Evolutionary conservation across 2,888 invertebrate genomes (phyloP).

Genomic region (Rhingia campestris): DNA sequence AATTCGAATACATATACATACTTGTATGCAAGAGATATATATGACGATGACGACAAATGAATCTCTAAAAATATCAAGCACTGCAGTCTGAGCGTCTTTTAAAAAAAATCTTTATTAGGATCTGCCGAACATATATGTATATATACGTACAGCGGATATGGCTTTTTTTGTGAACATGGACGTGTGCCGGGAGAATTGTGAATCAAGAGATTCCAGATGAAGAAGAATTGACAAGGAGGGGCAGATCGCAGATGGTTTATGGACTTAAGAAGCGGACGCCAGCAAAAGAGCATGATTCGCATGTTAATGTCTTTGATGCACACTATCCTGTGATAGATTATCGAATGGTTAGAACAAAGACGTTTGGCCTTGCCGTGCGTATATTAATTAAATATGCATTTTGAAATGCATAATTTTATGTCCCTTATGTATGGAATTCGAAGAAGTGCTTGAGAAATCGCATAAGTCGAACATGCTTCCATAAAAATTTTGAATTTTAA

Average conservation of each 20-base stretch:
- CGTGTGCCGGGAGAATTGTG: slow-evolving; percentile 49
- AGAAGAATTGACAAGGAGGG: slow-evolving; percentile 58
- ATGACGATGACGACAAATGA: slow-evolving; percentile 65
- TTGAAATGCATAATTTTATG: slow-evolving; percentile 14
- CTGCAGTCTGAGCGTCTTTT: slow-evolving; percentile 32
- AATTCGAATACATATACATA: slow-evolving; percentile 28
- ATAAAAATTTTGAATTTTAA: neutral
- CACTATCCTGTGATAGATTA: slow-evolving; percentile 26
- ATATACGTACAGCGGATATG: slow-evolving; percentile 39
- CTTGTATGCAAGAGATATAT: slow-evolving; percentile 14
- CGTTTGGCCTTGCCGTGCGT: slow-evolving; percentile 42
- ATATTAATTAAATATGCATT: slow-evolving; percentile 42
- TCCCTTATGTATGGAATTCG: neutral
- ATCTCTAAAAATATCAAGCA: slow-evolving; percentile 68
- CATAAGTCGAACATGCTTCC: too few species aligned
- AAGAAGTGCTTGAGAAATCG: neutral
- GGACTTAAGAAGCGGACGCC: slow-evolving; percentile 67
- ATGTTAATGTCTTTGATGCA: slow-evolving; percentile 58
- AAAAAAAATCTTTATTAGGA: slow-evolving; percentile 55
- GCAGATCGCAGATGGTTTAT: slow-evolving; percentile 61
- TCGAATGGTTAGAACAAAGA: slow-evolving; percentile 32
- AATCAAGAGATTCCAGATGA: slow-evolving; percentile 57
- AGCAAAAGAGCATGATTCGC: slow-evolving; percentile 55
- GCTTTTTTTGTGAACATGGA: slow-evolving; percentile 43
- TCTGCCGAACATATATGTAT: slow-evolving; percentile 21